Evolutionary conservation across 2,888 invertebrate genomes (phyloP), one percentile per base, ranked within the genome.

Genomic region (Xestobium rufovillosum): DNA sequence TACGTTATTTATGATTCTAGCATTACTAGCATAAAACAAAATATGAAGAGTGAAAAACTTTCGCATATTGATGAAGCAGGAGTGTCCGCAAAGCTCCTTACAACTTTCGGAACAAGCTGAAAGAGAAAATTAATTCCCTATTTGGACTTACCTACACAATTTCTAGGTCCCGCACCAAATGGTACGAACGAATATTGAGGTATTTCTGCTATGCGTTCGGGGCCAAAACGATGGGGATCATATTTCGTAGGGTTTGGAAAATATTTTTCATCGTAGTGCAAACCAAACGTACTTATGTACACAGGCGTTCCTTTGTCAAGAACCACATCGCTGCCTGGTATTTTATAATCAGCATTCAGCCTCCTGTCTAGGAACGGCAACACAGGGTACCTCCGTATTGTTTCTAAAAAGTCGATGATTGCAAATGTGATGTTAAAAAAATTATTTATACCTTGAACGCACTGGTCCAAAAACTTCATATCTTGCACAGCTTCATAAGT

Each of bases 401-500:
- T 64, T 56, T 69, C 68, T 63, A 51, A 32, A 58, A 56, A 27
- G 15, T 12, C 0, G n/a, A 16, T 11, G 14, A 23, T 25, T n/a
- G n/a, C n/a, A n/a, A n/a, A n/a, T n/a, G n/a, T n/a, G n/a, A n/a
- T n/a, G n/a, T n/a, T n/a, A n/a, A n/a, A n/a, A n/a, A n/a, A n/a
- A n/a, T n/a, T n/a, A n/a, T n/a, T n/a, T n/a, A n/a, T n/a, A 63
- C 65, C 66, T 39, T 51, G 49, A 2, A 69, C 48, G 2, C 67
- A 67, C 52, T 61, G 63, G 67, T 70, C 67, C 44, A 72, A 48
- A 41, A 69, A 72, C 4, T 56, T 56, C 68, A 72, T 67, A n/a
- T 67, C 63, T 29, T 59, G 55, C 1, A 72, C 25, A 0, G 59
- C 47, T 2, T 71, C 68, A 38, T 65, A 70, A 6, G 59, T 65